Percentiles rank a stretch among this genome's conserved stretches.
phyloP scores from a whole-genome alignment of 2,888 invertebrate genomes.

The Apotomis turbidana region DNA sequence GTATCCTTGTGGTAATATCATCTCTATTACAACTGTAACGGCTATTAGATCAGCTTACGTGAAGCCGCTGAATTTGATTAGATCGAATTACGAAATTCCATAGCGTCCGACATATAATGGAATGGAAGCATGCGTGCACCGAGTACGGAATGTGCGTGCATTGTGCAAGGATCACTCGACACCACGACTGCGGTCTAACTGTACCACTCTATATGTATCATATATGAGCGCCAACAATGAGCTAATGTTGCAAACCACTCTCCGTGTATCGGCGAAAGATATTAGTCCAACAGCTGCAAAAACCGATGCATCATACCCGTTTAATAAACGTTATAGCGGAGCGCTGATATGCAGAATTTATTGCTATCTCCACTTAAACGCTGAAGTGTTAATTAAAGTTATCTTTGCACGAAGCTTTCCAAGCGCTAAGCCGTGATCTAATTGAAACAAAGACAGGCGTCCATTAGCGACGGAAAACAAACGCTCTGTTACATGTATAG shows the following conservation, averaged over 20 bases:
- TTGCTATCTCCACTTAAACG: slow-evolving; percentile 52
- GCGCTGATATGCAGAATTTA: slow-evolving; percentile 49
- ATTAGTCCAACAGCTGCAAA: slow-evolving; percentile 51
- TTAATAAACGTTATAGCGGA: slow-evolving; percentile 40
- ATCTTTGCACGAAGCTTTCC: slow-evolving; percentile 56
- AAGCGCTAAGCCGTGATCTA: slow-evolving; percentile 52
- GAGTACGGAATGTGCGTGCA: slow-evolving; percentile 57
- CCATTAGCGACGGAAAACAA: slow-evolving; percentile 73
- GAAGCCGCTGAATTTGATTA: slow-evolving; percentile 36
- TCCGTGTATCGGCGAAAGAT: slow-evolving; percentile 55
- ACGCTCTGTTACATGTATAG: slow-evolving; percentile 54
- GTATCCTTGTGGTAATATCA: background rate
- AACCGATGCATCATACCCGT: slow-evolving; percentile 46
- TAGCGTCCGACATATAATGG: slow-evolving; percentile 42
- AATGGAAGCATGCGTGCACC: slow-evolving; percentile 45
- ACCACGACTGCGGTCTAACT: slow-evolving; percentile 62
- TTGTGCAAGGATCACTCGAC: slow-evolving; percentile 64
- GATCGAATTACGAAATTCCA: slow-evolving; percentile 53
- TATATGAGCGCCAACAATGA: slow-evolving; percentile 31
- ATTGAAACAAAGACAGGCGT: slow-evolving; percentile 19
- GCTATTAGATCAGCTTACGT: slow-evolving; percentile 21
- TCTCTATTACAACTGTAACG: slow-evolving; percentile 25
- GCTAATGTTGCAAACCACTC: slow-evolving; percentile 48
- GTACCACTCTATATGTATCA: slow-evolving; percentile 51
- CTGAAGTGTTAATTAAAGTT: slow-evolving; percentile 70